These are phyloP conservation scores for Potorous gilbertii DNA, from an alignment of 2,797 vertebrate genomes.

Conservation along the genomic window DNA sequence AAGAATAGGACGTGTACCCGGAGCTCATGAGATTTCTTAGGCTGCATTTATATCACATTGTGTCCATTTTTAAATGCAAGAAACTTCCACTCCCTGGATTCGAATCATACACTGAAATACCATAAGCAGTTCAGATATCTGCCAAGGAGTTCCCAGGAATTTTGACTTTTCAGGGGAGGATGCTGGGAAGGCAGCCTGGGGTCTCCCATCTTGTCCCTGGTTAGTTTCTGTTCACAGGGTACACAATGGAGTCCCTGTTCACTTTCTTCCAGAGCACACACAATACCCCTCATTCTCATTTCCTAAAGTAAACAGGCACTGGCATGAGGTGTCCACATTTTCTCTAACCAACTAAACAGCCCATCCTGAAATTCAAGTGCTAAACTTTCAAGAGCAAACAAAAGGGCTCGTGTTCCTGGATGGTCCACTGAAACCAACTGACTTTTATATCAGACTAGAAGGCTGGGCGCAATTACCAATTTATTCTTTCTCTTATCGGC, in stretches of 20 bases:
- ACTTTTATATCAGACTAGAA: slow-evolving; percentile 34
- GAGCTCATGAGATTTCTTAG: slow-evolving; percentile 5
- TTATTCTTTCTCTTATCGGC: slow-evolving; percentile 68
- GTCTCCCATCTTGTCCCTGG: slow-evolving; percentile 57
- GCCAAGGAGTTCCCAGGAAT: slow-evolving; percentile 49
- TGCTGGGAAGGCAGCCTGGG: slow-evolving; percentile 2
- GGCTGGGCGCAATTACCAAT: slow-evolving; percentile 57
- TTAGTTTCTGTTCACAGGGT: slow-evolving; percentile 69
- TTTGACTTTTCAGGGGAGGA: not conserved
- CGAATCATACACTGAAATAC: slow-evolving; percentile 17
- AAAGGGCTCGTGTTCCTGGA: slow-evolving; percentile 71
- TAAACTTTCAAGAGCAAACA: slow-evolving; percentile 75
- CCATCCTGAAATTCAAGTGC: slow-evolving; percentile 68
- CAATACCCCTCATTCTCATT: slow-evolving; percentile 71
- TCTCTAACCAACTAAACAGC: slow-evolving; percentile 57
- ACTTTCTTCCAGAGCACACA: slow-evolving; percentile 50
- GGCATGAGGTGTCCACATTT: slow-evolving; percentile 64
- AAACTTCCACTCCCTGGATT: not conserved
- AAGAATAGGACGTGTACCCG: not conserved
- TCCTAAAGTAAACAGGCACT: slow-evolving; percentile 68
- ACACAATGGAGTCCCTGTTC: slow-evolving; percentile 65
- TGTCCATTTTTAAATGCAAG: slow-evolving; percentile 7
- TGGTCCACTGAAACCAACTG: slow-evolving; percentile 54
- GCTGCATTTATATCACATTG: not conserved
- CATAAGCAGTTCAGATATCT: slow-evolving; percentile 24